Conservation (phyloP, 1,140 invertebrate species). For the Heliothis virescens region DNA sequence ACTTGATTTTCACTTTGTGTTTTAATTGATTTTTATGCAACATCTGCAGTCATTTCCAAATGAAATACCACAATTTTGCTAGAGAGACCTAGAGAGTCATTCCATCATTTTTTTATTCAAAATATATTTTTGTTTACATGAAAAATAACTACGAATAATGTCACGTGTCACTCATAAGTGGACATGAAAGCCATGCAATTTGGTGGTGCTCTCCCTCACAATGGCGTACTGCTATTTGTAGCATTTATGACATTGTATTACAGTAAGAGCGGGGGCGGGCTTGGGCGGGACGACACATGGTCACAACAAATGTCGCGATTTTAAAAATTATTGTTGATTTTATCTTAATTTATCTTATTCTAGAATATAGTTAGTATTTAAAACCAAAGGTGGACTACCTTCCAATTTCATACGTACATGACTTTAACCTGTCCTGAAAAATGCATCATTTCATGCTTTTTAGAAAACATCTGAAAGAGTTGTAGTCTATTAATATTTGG, state of each 20-base stretch:
- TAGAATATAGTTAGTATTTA: too few species aligned
- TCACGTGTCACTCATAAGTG: constrained; percentile 36
- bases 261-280: constrained; percentile 54
- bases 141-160: background rate
- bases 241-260: constrained; percentile 49
- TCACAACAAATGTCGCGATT: constrained; percentile 71
- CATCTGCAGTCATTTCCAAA: too few species aligned
- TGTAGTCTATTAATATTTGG: too few species aligned
- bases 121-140: background rate
- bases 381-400: background rate
- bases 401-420: too few species aligned
- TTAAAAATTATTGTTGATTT: constrained; percentile 23
- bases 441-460: too few species aligned
- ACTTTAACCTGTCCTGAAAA: too few species aligned
- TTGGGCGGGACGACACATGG: constrained; percentile 69
- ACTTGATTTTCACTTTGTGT: too few species aligned
- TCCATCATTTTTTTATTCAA: too few species aligned
- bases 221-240: constrained; percentile 35
- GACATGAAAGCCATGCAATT: constrained; percentile 69
- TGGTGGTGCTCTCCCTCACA: constrained; percentile 36
- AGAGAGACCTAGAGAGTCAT: too few species aligned
- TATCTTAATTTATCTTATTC: background rate
- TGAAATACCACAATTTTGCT: too few species aligned
- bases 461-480: too few species aligned
- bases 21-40: too few species aligned